Percentiles rank a stretch among this genome's conserved stretches.
Conservation (phyloP, 2,797 vertebrate species). For the Hipposideros larvatus region DNA sequence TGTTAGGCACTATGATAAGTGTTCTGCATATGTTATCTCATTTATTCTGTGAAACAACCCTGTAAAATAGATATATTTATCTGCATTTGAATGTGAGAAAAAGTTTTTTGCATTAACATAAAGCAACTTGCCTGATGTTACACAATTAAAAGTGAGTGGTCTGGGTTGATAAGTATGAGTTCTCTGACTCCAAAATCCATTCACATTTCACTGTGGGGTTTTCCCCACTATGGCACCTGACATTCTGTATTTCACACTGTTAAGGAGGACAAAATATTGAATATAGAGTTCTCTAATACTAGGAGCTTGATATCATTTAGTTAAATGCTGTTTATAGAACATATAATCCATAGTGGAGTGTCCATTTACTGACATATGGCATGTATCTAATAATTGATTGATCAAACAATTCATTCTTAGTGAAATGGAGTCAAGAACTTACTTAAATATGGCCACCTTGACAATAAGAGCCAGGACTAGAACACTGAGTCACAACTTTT, state of each 20-base stretch:
- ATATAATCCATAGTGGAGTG: not conserved
- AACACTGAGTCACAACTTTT: not conserved
- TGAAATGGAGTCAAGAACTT: not conserved
- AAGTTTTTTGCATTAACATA: not conserved
- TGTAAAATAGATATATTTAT: not conserved
- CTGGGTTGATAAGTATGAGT: not conserved
- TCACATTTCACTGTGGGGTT: not conserved
- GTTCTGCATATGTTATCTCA: not conserved
- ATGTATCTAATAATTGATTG: not conserved
- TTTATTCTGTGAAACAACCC: not conserved
- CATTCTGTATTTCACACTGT: not conserved
- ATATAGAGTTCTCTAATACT: not conserved
- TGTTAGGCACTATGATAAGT: not conserved
- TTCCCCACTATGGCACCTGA: accelerated
- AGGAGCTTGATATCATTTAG: not conserved
- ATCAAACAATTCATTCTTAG: not conserved
- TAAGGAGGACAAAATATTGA: not conserved
- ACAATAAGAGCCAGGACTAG: not conserved
- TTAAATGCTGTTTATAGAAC: not conserved
- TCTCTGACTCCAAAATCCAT: not conserved
- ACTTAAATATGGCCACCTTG: not conserved
- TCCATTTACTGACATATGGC: not conserved
- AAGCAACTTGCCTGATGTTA: not conserved
- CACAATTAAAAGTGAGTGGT: not conserved
- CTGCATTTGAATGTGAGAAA: not conserved